Evolutionary conservation across 1,140 invertebrate genomes (phyloP), one percentile per base, ranked within the genome.

Genomic region (Wasmannia auropunctata): DNA sequence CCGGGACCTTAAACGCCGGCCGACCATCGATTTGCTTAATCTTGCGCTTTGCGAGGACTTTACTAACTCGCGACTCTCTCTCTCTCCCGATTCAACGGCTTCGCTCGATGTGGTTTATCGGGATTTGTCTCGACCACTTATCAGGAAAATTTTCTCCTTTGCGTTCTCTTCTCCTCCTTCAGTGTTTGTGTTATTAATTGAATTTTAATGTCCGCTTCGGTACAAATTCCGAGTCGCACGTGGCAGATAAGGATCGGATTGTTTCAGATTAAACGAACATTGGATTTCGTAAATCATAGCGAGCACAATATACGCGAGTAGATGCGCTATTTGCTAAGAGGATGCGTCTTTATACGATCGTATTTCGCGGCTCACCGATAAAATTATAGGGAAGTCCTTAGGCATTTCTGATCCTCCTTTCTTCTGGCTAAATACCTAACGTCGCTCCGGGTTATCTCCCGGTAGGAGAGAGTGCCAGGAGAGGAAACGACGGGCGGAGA

Each of bases 1-100:
- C 92, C 92, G 72, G 88, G 89, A 92, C 92, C 91, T 93, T 92
- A 92, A 91, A 91, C 75, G 90, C 85, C 76, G 89, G 31, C 79
- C 90, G 76, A 91, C 90, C 87, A 86, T 87, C 90, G 90, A 91
- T 91, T 91, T 91, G 89, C 90, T 91, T 91, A 91, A 91, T 91
- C 90, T 91, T 89, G 81, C 87, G 89, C 90, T 91, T 90, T 91
- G 74, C 86, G 83, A 88, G 90, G 89, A 91, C 90, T 90, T 91
- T 90, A n/a, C 87, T 79, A 86, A 79, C 89, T 85, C 84, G 76
- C 84, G 84, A 31, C 46, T 63, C 81, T 34, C 70, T 62, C 58
- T 43, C 62, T 70, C 49, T 60, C 34, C 83, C 46, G 88, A n/a
- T 90, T 90, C 63, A 22, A 81, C 88, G 88, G 76, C 49, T 90